Evolutionary conservation across 2,797 vertebrate species (phyloP).

Genomic region (Monodelphis domestica): DNA sequence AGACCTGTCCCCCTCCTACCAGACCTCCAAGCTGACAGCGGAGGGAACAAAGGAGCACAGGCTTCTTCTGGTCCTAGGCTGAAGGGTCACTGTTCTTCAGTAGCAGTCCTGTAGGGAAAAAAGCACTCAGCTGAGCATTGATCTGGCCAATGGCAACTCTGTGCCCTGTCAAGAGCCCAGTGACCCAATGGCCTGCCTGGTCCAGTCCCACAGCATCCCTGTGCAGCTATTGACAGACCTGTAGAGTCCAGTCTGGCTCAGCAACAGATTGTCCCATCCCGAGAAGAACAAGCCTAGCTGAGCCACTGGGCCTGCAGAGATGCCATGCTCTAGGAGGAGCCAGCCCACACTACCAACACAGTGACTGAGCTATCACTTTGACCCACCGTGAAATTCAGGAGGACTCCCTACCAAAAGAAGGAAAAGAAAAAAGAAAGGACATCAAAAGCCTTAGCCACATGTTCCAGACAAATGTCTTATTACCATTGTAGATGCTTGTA

Average conservation of each 20-base stretch:
- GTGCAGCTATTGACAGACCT: neutral
- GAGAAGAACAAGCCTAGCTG: neutral
- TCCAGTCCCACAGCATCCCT: neutral
- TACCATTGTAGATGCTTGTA: neutral
- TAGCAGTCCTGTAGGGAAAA: too few relatives aligned
- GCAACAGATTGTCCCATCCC: neutral
- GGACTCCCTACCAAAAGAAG: too few relatives aligned
- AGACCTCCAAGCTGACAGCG: neutral
- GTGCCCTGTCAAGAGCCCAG: neutral
- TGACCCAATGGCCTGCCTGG: neutral
- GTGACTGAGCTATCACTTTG: neutral
- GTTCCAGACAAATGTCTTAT: neutral
- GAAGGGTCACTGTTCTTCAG: neutral
- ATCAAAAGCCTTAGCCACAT: neutral
- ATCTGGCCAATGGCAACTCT: neutral
- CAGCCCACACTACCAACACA: neutral
- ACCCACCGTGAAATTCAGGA: neutral
- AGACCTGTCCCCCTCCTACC: neutral
- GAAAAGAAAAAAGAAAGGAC: neutral
- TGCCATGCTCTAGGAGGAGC: neutral
- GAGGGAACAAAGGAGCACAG: too few relatives aligned
- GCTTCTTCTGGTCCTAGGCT: neutral
- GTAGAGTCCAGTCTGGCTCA: neutral
- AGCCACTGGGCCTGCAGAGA: neutral
- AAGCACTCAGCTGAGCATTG: too few relatives aligned